phyloP scores from a whole-genome alignment of 2,888 invertebrate genomes.

The Pandemis corylana region DNA sequence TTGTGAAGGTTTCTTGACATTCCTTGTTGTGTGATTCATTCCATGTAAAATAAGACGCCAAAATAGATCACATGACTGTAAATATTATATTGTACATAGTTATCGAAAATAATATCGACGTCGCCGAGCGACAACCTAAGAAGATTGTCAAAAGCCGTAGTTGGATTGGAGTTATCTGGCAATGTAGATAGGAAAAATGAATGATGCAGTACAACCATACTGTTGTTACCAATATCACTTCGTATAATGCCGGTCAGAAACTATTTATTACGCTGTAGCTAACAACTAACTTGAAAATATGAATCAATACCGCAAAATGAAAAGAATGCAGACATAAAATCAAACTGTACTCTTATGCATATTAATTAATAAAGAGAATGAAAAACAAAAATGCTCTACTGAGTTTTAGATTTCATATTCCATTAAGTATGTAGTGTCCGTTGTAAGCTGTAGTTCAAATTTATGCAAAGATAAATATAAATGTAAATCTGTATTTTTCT shows the following conservation, averaged over 20 bases:
- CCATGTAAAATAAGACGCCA: constrained; percentile 75
- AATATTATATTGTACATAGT: constrained; percentile 81
- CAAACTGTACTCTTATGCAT: too few species aligned
- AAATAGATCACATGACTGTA: constrained; percentile 77
- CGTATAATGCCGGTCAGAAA: constrained; percentile 52
- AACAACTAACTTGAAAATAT: neutral
- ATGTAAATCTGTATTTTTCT: constrained; percentile 39
- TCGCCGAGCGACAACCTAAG: constrained; percentile 74
- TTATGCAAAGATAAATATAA: constrained; percentile 31
- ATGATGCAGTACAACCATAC: constrained; percentile 25
- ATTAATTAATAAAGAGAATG: too few species aligned
- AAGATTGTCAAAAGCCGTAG: constrained; percentile 58
- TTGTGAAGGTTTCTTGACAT: constrained; percentile 72
- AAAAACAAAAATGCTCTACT: neutral
- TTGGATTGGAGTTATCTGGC: constrained; percentile 55
- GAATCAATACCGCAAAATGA: neutral
- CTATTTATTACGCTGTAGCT: constrained; percentile 42
- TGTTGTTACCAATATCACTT: constrained; percentile 71
- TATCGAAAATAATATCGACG: constrained; percentile 61
- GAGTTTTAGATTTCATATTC: constrained; percentile 55
- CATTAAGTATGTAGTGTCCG: constrained; percentile 39
- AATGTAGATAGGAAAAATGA: constrained; percentile 57
- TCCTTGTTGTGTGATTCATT: constrained; percentile 80
- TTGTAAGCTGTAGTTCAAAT: constrained; percentile 33
- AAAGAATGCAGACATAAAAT: neutral